Base-by-base conservation (phyloP, 2,113 vertebrate species). In the Corapipo altera region DNA sequence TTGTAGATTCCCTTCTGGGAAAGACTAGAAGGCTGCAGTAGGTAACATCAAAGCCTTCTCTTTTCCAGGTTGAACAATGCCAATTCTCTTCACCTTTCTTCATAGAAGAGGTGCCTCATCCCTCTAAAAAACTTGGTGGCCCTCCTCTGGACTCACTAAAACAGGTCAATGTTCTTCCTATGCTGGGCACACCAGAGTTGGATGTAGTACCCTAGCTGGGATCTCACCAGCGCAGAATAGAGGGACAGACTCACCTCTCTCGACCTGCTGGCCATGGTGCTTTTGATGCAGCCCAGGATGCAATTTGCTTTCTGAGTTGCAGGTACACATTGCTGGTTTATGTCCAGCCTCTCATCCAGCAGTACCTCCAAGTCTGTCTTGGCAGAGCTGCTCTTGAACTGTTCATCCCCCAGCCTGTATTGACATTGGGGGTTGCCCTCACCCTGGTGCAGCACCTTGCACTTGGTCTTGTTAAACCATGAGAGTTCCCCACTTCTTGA, bases 241-340 rank as follows among this genome's bases (percentile, higher is more conserved):
- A 69, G 33, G 6, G 14, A 9, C 17, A 69, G 55, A 39, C 46
- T 54, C 22, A 12, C 15, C 19, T 78, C 23, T 12, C 11, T 46
- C 0, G 0, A 23, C 22, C 11, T 61, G 27, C 46, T 70, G 18
- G 1, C 3, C 17, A 37, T 2, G 2, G 4, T 43, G 16, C 1
- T 86, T 33, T 51, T 46, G 27, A 43, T 37, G 26, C 37, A 69
- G 44, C 20, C 21, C 32, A 32, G 16, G 79, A 48, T 24, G 19
- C 0, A 1, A 24, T 21, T 51, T 20, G 37, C 27, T 84, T 73
- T 73, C 48, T 37, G 37, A 16, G 20, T 10, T 62, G 8, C 2
- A 1, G 54, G 8, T 37, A 21, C 17, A 0, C 44, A 67, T 17
- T 8, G 16, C 5, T 19, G 6, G 44, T 11, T 51, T 7, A 18